Evolutionary conservation across 2,797 vertebrate species (phyloP).

Genomic region (Mergus octosetaceus): DNA sequence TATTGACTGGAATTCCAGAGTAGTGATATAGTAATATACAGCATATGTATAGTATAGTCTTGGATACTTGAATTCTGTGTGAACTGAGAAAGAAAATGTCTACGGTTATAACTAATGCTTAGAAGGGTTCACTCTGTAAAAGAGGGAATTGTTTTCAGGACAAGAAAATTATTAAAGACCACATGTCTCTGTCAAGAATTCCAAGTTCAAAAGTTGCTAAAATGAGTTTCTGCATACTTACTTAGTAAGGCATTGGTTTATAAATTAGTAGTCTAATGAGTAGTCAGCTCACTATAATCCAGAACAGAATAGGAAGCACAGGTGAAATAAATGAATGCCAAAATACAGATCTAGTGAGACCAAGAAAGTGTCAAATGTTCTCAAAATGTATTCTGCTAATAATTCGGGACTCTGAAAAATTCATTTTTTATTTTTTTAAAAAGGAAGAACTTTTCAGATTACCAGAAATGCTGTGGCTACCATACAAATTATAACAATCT

Average conservation of each 20-base stretch:
- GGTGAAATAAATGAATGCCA: background rate
- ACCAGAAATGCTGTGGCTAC: background rate
- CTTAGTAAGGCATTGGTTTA: background rate
- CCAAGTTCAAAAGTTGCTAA: background rate
- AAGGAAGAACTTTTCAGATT: conserved; percentile 62
- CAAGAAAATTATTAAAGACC: background rate
- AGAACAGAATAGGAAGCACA: background rate
- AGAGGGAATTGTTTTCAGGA: background rate
- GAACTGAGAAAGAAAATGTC: background rate
- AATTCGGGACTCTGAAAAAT: background rate
- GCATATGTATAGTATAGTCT: background rate
- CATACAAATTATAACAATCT: background rate
- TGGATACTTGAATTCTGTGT: background rate
- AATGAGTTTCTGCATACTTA: background rate
- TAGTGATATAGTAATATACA: accelerated
- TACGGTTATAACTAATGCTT: background rate
- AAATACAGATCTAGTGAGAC: background rate
- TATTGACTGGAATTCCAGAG: background rate
- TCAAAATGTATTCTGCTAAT: background rate
- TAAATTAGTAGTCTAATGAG: background rate
- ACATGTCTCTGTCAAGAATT: background rate
- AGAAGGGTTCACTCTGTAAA: background rate
- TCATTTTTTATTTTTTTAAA: background rate
- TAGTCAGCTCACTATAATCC: background rate
- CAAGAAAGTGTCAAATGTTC: background rate